Percentiles rank a stretch among this genome's conserved stretches.
These are phyloP conservation scores for Alviniconcha strummeri DNA, from an alignment of 2,888 invertebrate species.

Conservation along the genomic window DNA sequence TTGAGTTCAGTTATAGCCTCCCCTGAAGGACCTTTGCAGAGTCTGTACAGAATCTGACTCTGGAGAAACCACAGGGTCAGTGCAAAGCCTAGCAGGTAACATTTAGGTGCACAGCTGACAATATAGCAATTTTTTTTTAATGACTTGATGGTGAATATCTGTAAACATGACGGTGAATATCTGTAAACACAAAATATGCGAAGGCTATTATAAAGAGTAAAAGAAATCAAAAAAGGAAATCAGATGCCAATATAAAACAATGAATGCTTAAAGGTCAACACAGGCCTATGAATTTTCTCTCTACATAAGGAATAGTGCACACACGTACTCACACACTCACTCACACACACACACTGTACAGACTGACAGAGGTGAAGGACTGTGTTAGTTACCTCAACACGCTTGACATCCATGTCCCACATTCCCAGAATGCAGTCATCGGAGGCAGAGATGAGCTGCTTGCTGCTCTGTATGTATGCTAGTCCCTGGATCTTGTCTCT, in stretches of 20 bases:
- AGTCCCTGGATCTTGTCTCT: slow-evolving; percentile 94
- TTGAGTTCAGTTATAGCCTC: background rate
- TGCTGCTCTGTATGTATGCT: slow-evolving; percentile 87
- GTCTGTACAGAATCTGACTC: background rate
- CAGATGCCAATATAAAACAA: background rate
- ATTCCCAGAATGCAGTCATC: slow-evolving; percentile 92
- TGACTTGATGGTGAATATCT: background rate
- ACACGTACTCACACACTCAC: background rate
- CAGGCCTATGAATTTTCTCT: background rate
- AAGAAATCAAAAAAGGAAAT: background rate
- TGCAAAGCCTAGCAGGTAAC: background rate
- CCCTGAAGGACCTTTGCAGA: background rate
- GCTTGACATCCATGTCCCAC: slow-evolving; percentile 96
- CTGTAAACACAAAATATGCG: background rate
- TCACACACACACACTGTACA: background rate
- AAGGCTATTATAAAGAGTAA: background rate
- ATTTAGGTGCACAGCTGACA: background rate
- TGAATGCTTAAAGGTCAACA: background rate
- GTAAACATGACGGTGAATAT: background rate
- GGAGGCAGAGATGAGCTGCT: slow-evolving; percentile 93
- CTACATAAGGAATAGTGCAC: background rate
- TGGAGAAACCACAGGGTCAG: background rate
- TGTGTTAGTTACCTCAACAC: slow-evolving; percentile 80
- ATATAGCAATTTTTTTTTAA: background rate
- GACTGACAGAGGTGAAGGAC: no score